Percentiles rank a stretch among this genome's conserved stretches.
Evolutionary conservation across 2,797 vertebrate species (phyloP).

Genomic region (Danio aesculapii): DNA sequence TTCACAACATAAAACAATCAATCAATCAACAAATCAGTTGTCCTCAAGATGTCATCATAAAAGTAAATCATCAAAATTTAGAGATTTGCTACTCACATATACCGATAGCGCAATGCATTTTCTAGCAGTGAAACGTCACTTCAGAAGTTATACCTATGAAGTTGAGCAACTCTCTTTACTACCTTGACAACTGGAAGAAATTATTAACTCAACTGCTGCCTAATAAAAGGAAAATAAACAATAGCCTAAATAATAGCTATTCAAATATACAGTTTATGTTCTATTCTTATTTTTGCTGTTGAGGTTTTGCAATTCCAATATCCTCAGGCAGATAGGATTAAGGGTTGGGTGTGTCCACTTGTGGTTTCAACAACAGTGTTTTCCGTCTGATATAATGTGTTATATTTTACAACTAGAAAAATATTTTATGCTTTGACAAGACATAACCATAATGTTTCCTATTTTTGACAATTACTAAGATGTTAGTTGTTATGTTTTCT

Average conservation of each 20-base stretch:
- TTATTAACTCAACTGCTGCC: background rate
- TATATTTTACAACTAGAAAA: background rate
- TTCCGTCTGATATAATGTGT: background rate
- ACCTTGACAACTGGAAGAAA: conserved; percentile 6
- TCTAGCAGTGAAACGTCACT: background rate
- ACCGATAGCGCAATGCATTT: background rate
- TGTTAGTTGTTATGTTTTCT: background rate
- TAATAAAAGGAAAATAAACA: background rate
- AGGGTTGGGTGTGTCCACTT: background rate
- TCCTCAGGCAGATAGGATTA: background rate
- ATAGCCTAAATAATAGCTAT: background rate
- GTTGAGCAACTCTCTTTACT: conserved; percentile 1
- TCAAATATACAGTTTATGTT: conserved; percentile 2
- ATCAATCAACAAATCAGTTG: background rate
- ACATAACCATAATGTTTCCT: background rate
- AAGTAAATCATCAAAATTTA: background rate
- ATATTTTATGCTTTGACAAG: background rate
- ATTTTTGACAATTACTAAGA: background rate
- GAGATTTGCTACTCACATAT: background rate
- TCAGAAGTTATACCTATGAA: conserved; percentile 7
- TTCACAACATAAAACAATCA: background rate
- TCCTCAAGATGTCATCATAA: background rate
- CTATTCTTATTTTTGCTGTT: background rate
- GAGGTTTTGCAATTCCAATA: background rate
- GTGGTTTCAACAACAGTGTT: background rate